phyloP scores from a whole-genome alignment of 2,113 vertebrate species.

The Phycodurus eques region DNA sequence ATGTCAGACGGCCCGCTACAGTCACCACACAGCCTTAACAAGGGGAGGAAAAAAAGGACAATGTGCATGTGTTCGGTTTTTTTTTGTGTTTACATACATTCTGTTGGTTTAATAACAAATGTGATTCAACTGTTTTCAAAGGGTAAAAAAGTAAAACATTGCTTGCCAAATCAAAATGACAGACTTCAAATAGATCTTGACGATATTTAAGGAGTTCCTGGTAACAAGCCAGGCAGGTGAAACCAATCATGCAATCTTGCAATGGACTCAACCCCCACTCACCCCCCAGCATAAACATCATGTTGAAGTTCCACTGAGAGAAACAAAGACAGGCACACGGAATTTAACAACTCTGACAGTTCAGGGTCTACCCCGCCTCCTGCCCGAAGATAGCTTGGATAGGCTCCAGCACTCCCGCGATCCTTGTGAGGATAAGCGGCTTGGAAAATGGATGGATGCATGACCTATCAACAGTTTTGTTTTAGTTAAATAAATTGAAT shows the following conservation, averaged over 20 bases:
- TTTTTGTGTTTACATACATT: not conserved
- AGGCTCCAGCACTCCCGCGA: too few species aligned
- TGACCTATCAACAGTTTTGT: too few species aligned
- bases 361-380: too few species aligned
- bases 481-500: too few species aligned
- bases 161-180: not conserved
- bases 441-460: too few species aligned
- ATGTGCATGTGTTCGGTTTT: not conserved
- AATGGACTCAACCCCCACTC: too few species aligned
- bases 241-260: too few species aligned
- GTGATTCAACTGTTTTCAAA: not conserved
- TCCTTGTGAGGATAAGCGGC: too few species aligned
- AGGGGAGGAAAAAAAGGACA: not conserved
- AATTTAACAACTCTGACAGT: too few species aligned
- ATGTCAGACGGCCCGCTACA: slow-evolving; percentile 90
- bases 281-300: not conserved
- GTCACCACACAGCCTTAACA: slow-evolving; percentile 87
- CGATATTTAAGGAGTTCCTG: not conserved
- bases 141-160: slow-evolving; percentile 4
- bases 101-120: not conserved
- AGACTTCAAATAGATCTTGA: not conserved
- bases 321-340: not conserved
- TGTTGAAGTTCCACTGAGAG: too few species aligned
- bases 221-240: not conserved
- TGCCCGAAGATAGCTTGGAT: too few species aligned